Evolutionary conservation across 2,797 vertebrate genomes (phyloP), one percentile per base, ranked within the genome.

Genomic region (Sebastes taczanowskii): DNA sequence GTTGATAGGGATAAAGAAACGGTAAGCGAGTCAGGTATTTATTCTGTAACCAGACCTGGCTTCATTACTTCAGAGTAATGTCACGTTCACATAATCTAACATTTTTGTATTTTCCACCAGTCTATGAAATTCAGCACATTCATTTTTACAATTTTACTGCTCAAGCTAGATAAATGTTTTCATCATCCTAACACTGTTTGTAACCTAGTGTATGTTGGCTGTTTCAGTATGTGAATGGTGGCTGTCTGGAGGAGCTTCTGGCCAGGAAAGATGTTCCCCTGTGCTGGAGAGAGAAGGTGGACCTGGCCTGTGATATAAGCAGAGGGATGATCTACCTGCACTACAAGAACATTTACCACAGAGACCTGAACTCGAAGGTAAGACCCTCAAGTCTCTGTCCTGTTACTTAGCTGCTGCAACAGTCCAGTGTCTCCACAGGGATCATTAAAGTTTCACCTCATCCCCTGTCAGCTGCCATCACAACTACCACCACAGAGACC

Each of bases 301-400:
- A 96, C 58, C 91, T 98, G 83, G 96, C 96, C 73, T 97, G 96
- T 83, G 97, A 98, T 78, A 96, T 98, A 79, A 96, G 95, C 87
- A 91, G 97, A 81, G 97, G 97, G 52, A 97, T 97, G 97, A 95
- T 95, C 85, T 98, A 97, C 90, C 93, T 98, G 56, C 97, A 97
- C 86, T 97, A 96, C 86, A 97, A 97, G 91, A 97, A 97, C 91
- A 97, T 98, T 88, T 97, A 97, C 90, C 97, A 98, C 90, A 92
- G 97, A 74, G 97, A 97, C 90, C 96, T 97, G 79, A 98, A 97
- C 92, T 97, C 97, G 13, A 98, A 97, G 96, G 97, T 97, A 80
- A 80, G 66, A 32, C 11, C 25, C n/a, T 18, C 14, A 7, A 7
- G 8, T 9, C 64, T 25, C 49, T 32, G 46, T 8, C 4, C 56